Evolutionary conservation across 30 jellyfish, hydroid and myxozoan genomes (phyloP), one percentile per base, ranked within the genome.

Genomic region (Clytia hemisphaerica): DNA sequence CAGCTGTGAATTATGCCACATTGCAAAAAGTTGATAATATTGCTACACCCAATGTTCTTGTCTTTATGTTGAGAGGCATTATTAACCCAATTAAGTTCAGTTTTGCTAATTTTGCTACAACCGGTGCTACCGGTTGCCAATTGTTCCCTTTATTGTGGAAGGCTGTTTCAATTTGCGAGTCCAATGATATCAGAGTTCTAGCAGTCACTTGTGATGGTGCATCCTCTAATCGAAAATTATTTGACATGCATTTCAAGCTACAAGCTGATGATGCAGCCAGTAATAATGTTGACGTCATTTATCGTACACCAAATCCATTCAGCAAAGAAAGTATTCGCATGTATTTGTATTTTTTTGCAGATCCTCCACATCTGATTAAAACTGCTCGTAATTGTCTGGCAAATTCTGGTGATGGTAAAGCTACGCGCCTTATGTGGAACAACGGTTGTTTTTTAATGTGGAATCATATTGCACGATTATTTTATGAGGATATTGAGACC

Each of bases 161-260:
- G 48, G 92, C 83, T 47, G 85, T 78, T 3, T 25, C 57, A 9
- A 78, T 59, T 25, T 58, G 67, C 6, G 81, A 72, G 42, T 35
- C 40, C 55, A 24, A 37, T 37, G 18, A 51, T 32, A 4, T 51
- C n/a, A 55, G 35, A 47, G 57, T 72, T 2, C 14, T 72, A 15
- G 83, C 64, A 0, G 78, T 55, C 24, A 72, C 77, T 54, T 72
- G 61, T 46, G 94, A 82, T 82, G 71, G 90, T 21, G 88, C 90
- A 22, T 60, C 93, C 9, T 31, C 85, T 29, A 78, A 78, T 55
- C 70, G 93, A 51, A 67, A 29, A 42, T 65, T 79, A 26, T 63
- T 44, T 45, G 75, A 74, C 10, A 37, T 67, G 73, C 79, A 38
- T 38, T 38, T 2, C 15, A 10, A 22, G 9, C 21, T 59, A 15